phyloP scores from a whole-genome alignment of 2,888 invertebrate genomes.

The Drosophila rellima region DNA sequence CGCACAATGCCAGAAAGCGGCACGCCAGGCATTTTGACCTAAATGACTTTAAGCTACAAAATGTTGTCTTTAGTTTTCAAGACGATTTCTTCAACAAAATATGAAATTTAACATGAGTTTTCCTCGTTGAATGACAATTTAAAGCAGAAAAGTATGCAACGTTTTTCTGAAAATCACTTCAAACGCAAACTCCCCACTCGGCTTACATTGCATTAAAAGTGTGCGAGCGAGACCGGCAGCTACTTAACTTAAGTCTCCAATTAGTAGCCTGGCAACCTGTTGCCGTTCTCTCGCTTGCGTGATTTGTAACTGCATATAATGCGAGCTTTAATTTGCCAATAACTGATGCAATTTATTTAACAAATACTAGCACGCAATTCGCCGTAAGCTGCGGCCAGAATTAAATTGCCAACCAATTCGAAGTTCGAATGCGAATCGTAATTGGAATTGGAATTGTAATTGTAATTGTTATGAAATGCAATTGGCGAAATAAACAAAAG shows the following conservation, averaged over 20 bases:
- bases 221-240: conserved; percentile 10
- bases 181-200: background rate
- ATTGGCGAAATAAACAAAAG: conserved; percentile 44
- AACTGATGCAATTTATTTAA: conserved; percentile 61
- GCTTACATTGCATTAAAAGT: background rate
- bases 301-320: conserved; percentile 39
- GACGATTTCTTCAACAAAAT: background rate
- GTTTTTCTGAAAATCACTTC: background rate
- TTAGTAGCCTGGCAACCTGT: conserved; percentile 57
- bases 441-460: conserved; percentile 13
- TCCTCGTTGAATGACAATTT: background rate
- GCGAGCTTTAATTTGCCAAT: conserved; percentile 48
- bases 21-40: conserved; percentile 8
- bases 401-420: conserved; percentile 9
- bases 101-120: background rate
- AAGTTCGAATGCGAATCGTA: conserved; percentile 11
- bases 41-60: conserved; percentile 35
- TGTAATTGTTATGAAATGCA: conserved; percentile 33
- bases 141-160: conserved; percentile 3
- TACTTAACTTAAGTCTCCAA: conserved; percentile 10
- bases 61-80: conserved; percentile 12
- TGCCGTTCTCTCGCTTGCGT: conserved; percentile 61
- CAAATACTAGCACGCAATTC: conserved; percentile 39
- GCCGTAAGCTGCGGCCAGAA: conserved; percentile 5
- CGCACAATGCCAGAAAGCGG: conserved; percentile 22